Conservation (phyloP, 2,113 vertebrate species). For the Onychostruthus taczanowskii region DNA sequence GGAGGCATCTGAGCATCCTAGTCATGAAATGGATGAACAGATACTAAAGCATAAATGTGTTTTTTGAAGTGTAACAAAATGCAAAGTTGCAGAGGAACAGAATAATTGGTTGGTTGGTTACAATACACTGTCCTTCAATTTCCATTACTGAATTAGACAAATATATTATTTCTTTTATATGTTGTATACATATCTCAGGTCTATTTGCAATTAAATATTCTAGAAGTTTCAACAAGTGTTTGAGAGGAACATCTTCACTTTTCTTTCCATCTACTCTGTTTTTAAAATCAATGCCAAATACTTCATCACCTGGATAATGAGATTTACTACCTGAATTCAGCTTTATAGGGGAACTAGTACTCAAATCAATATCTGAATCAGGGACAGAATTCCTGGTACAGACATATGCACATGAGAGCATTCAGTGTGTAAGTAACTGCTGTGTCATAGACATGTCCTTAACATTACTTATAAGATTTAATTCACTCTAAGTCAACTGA, state of each 20-base stretch:
- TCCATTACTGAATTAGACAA: neutral
- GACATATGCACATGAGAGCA: neutral
- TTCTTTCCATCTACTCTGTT: neutral
- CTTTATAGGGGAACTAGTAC: neutral
- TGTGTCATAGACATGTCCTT: neutral
- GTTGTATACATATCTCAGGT: neutral
- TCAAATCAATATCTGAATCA: neutral
- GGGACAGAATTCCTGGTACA: neutral
- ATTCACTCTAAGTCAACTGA: neutral
- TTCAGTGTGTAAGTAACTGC: neutral
- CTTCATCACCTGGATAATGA: neutral
- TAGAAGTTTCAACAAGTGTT: neutral
- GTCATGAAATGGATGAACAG: neutral
- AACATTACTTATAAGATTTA: neutral
- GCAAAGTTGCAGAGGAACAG: neutral
- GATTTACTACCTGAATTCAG: neutral
- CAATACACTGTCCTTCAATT: neutral
- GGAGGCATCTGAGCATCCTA: neutral
- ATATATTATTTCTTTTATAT: neutral
- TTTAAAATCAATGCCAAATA: neutral
- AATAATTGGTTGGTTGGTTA: neutral
- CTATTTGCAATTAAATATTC: neutral
- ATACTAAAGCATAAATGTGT: neutral
- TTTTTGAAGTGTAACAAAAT: conserved; percentile 1
- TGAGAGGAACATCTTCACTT: neutral